phyloP scores from a whole-genome alignment of 2,888 invertebrate genomes.

The Drosophila acutilabella region DNA sequence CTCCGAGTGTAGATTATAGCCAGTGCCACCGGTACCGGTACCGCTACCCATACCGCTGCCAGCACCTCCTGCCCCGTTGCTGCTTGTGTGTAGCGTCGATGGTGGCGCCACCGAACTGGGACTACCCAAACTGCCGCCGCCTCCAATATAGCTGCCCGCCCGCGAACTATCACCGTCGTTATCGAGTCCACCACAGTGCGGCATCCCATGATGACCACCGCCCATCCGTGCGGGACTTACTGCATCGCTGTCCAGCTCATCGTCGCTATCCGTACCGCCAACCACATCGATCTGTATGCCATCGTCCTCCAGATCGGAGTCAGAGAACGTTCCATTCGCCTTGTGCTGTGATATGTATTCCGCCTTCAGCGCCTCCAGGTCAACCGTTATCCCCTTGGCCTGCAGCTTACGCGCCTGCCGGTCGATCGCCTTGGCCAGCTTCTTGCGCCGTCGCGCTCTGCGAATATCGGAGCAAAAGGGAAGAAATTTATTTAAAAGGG shows the following conservation, averaged over 20 bases:
- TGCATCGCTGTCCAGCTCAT: conserved; percentile 84
- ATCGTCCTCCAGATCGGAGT: conserved; percentile 88
- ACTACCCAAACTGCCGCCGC: conserved; percentile 70
- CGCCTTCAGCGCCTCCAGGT: conserved; percentile 92
- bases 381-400: conserved; percentile 95
- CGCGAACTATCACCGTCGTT: conserved; percentile 68
- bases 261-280: conserved; percentile 91
- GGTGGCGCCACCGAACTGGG: conserved; percentile 65
- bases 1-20: conserved; percentile 52
- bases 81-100: conserved; percentile 37
- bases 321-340: conserved; percentile 87
- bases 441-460: conserved; percentile 94
- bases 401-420: conserved; percentile 96
- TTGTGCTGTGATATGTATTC: conserved; percentile 94
- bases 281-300: conserved; percentile 94
- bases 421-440: conserved; percentile 95
- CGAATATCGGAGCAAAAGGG: conserved; percentile 13
- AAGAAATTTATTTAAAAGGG: not conserved
- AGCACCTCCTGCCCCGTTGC: conserved; percentile 46
- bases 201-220: conserved; percentile 55
- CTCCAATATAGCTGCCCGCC: conserved; percentile 71
- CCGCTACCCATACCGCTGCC: not conserved
- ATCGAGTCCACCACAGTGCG: conserved; percentile 52
- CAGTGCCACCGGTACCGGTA: conserved; percentile 5
- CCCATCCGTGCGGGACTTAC: conserved; percentile 84